Evolutionary conservation across 2,888 invertebrate genomes (phyloP).

Genomic region (Anoplius nigerrimus): DNA sequence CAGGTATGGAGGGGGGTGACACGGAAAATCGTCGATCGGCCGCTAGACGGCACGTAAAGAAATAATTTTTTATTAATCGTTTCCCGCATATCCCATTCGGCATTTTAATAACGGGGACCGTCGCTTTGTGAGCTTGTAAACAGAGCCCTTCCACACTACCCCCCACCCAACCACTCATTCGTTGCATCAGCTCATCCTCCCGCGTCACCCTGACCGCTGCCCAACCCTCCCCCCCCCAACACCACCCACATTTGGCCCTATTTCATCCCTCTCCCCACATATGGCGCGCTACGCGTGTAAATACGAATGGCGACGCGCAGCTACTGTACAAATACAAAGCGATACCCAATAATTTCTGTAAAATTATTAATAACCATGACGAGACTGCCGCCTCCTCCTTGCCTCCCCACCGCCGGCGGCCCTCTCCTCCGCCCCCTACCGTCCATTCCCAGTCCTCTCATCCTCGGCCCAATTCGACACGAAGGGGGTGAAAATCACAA

Average conservation of each 20-base stretch:
- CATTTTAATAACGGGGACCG: conserved; percentile 61
- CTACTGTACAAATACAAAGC: conserved; percentile 60
- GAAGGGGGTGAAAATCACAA: not conserved
- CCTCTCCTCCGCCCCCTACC: not conserved
- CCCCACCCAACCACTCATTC: conserved; percentile 17
- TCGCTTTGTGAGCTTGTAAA: conserved; percentile 61
- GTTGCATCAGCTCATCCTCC: not conserved
- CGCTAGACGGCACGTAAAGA: conserved; percentile 3
- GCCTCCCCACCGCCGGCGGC: conserved; percentile 9
- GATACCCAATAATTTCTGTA: conserved; percentile 64
- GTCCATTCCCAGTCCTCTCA: too few relatives aligned
- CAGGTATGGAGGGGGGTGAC: too few relatives aligned
- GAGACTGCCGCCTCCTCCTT: conserved; percentile 24
- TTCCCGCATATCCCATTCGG: conserved; percentile 32
- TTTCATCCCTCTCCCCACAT: conserved; percentile 22
- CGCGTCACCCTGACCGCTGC: conserved; percentile 3
- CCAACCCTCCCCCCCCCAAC: conserved; percentile 10
- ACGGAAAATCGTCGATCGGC: conserved; percentile 11
- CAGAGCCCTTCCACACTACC: conserved; percentile 25
- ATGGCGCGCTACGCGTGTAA: conserved; percentile 30
- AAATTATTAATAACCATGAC: conserved; percentile 63
- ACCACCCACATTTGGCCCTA: too few relatives aligned
- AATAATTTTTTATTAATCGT: conserved; percentile 41
- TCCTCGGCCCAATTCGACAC: too few relatives aligned
- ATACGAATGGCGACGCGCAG: conserved; percentile 37